Evolutionary conservation across 2,797 vertebrate genomes (phyloP).

Genomic region (Heterohyrax brucei): DNA sequence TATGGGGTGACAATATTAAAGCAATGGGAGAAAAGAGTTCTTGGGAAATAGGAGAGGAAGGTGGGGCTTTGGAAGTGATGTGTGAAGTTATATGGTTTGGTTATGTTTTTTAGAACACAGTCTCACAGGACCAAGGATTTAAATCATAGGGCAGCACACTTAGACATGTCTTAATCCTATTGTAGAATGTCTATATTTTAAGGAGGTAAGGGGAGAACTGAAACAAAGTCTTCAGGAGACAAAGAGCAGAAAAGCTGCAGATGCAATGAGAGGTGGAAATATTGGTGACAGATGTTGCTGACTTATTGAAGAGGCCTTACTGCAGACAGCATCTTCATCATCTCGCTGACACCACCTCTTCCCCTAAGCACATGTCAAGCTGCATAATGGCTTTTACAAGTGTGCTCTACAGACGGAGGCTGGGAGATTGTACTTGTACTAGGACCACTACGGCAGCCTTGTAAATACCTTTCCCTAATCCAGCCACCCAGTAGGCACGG

Average conservation of each 20-base stretch:
- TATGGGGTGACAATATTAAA: neutral
- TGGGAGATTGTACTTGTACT: neutral
- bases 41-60: neutral
- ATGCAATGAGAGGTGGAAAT: slow-evolving; percentile 36
- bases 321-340: slow-evolving; percentile 25
- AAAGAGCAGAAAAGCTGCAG: neutral
- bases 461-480: slow-evolving; percentile 33
- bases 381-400: slow-evolving; percentile 34
- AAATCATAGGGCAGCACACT: neutral
- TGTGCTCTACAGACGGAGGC: neutral
- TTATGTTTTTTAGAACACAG: neutral
- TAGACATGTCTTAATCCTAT: neutral
- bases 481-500: slow-evolving; percentile 9
- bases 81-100: neutral
- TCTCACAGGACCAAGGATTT: neutral
- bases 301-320: neutral
- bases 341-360: slow-evolving; percentile 2
- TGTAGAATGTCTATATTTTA: neutral
- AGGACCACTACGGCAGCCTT: neutral
- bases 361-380: neutral
- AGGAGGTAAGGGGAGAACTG: neutral
- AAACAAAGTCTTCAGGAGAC: neutral
- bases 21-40: neutral
- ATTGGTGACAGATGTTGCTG: neutral
- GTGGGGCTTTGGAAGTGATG: neutral